A percentile compares a stretch with the other conserved stretches of the same genome.
Evolutionary conservation across 2,888 invertebrate species (phyloP).

Genomic region (Toxonevra muliebris): DNA sequence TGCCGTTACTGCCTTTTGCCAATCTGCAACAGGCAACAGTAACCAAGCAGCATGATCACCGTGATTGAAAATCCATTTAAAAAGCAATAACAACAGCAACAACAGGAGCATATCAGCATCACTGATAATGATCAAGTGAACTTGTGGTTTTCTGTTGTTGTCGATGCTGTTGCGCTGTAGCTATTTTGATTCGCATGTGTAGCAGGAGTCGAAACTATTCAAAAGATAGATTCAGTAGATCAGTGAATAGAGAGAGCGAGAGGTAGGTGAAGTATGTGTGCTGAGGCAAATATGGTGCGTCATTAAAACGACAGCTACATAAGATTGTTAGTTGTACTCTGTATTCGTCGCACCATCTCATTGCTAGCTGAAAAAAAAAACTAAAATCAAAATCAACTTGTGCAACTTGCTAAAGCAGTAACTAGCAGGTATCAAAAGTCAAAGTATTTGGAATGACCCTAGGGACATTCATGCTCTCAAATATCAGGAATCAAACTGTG

Average conservation of each 20-base stretch:
- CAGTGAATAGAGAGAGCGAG: too few species aligned
- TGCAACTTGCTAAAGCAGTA: too few species aligned
- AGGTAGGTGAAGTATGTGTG: too few species aligned
- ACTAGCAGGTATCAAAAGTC: too few species aligned
- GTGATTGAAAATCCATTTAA: conserved; percentile 25
- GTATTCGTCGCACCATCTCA: too few species aligned
- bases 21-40: background rate
- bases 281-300: background rate
- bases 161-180: background rate
- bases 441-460: conserved; percentile 28
- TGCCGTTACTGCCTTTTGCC: background rate
- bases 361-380: too few species aligned
- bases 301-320: background rate
- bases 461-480: conserved; percentile 6
- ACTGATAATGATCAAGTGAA: conserved; percentile 24
- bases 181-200: too few species aligned
- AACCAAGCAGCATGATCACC: conserved; percentile 25
- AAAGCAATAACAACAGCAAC: background rate
- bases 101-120: conserved; percentile 9
- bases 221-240: too few species aligned
- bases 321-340: background rate
- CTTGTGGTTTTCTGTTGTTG: background rate
- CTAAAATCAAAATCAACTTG: too few species aligned
- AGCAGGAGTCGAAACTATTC: too few species aligned
- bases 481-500: background rate